Evolutionary conservation across 2,797 vertebrate species (phyloP), one percentile per base, ranked within the genome.

Genomic region (Fratercula arctica): DNA sequence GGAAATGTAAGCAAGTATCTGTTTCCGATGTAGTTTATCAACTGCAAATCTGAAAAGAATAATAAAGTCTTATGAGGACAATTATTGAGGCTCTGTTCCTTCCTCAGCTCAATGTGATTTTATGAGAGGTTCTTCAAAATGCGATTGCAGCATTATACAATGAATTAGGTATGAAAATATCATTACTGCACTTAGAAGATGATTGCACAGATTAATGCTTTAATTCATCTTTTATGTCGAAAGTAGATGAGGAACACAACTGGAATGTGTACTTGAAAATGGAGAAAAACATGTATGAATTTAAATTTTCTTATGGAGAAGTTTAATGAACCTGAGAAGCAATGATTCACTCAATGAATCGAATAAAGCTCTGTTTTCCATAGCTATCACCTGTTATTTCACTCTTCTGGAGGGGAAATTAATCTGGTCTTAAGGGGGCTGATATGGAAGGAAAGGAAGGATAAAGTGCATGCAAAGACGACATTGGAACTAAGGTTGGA

Each of bases 231-330:
- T 80, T 93, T 79, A 54, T 80, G n/a, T 5, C 79, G 64, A 73
- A 85, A 83, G 35, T 85, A 83, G 89, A 86, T 88, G 75, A 88
- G 46, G 48, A 91, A 72, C 85, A 81, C 56, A 92, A 94, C 89
- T 88, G 43, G 33, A 88, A 91, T 92, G 66, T 75, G 48, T 78
- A 8, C 50, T 75, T 90, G 68, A 60, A 81, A 96, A 78, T 88
- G 61, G 64, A 92, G 75, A 93, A 85, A 93, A 95, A 96, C 56
- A 15, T 87, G 39, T 61, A 56, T 69, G 64, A 94, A 91, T 85
- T 83, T 75, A 74, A 78, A 85, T 92, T 94, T 96, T 93, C 78
- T 86, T 94, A 51, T 57, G 1, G 3, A 87, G 80, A 95, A 89
- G 18, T 87, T 73, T 96, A 95, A 93, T 90, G 95, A 88, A 83